Evolutionary conservation across 2,113 vertebrate species (phyloP), one percentile per base, ranked within the genome.

Genomic region (Astur gentilis): DNA sequence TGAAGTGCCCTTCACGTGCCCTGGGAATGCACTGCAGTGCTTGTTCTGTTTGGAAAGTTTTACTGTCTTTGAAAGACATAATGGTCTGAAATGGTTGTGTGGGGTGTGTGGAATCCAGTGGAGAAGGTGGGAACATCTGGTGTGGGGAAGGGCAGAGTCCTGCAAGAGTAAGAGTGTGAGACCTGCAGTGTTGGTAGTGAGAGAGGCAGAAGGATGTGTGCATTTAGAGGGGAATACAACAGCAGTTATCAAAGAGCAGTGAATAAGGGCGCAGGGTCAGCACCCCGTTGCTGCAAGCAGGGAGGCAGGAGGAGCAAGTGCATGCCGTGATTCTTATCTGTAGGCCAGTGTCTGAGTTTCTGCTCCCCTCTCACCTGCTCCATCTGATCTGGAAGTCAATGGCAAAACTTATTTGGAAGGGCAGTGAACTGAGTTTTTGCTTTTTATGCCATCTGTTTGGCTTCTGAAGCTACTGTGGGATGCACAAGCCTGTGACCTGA

Each of bases 191-290:
- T 13, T n/a, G 10, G 36, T 4, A 19, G 47, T 8, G 15, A 36
- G 60, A 29, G 87, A 16, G 25, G 14, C 0, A 13, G 7, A 34
- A 16, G 44, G 38, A 9, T 19, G 10, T 1, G 15, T 29, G 19
- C 3, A 0, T 34, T 42, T 4, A 17, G 61, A 10, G 58, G 50
- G 40, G 18, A 44, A 5, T 0, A 11, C 11, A 15, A 6, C 38
- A 22, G 85, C 61, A 27, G 23, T 21, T n/a, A 23, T 1, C 10
- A 10, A 16, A 18, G 31, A 11, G 31, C 78, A 4, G 44, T 3
- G 54, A 42, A 5, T 1, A 12, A 9, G 32, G 64, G 36, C 5
- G 5, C 40, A 3, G 80, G 57, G n/a, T 40, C 52, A 13, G n/a
- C 34, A 18, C 71, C 75, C 62, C 36, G 2, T 11, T 9, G 38